Conservation (phyloP, 2,888 invertebrate species). For the Aporophyla nigra region DNA sequence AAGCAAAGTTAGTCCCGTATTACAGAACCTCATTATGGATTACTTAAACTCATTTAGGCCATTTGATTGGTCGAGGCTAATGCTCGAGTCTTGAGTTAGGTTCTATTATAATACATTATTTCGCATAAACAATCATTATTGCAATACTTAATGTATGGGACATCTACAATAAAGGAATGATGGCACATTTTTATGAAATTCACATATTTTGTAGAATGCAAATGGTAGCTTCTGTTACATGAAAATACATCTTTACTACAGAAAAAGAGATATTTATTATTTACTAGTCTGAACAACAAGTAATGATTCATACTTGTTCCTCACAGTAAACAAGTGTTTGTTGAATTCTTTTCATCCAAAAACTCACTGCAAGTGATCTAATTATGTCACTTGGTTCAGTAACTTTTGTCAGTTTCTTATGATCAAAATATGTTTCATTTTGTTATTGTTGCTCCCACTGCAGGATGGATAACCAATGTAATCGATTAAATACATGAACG, state of each 20-base stretch:
- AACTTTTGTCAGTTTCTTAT: conserved; percentile 4
- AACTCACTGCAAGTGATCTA: not conserved
- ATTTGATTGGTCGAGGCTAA: too few species aligned
- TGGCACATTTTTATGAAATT: not conserved
- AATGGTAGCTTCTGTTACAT: not conserved
- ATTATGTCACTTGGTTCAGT: not conserved
- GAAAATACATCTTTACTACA: not conserved
- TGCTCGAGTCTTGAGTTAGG: too few species aligned
- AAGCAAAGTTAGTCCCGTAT: not conserved
- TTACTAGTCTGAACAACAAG: conserved; percentile 13
- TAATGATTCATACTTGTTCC: conserved; percentile 42
- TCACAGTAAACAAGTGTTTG: conserved; percentile 26
- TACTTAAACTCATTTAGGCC: too few species aligned
- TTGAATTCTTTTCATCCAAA: not conserved
- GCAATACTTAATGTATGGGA: not conserved
- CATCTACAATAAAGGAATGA: not conserved
- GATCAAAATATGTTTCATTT: conserved; percentile 6
- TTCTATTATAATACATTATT: not conserved
- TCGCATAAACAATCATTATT: not conserved
- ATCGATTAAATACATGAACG: conserved; percentile 19
- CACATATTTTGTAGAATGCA: not conserved
- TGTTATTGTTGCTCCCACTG: conserved; percentile 16
- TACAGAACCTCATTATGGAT: too few species aligned
- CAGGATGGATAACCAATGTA: conserved; percentile 16
- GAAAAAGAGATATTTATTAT: conserved; percentile 6